Evolutionary conservation across 2,888 invertebrate species (phyloP).

Genomic region (Phorcus lineatus): DNA sequence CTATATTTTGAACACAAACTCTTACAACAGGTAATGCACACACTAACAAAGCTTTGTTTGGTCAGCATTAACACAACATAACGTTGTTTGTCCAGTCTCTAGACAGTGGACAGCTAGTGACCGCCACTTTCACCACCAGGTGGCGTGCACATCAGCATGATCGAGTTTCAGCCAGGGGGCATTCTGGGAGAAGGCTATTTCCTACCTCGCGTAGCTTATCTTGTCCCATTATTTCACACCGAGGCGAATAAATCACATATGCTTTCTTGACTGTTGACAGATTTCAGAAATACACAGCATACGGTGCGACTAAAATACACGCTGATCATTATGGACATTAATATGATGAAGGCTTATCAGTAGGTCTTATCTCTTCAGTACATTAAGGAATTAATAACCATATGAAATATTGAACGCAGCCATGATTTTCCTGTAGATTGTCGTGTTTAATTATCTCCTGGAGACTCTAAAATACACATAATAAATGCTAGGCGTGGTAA

Average conservation of each 20-base stretch:
- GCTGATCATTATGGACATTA: too few relatives aligned
- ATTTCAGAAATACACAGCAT: too few relatives aligned
- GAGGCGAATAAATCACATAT: background rate
- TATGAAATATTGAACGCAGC: background rate
- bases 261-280: background rate
- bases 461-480: too few relatives aligned
- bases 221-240: background rate
- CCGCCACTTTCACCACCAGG: background rate
- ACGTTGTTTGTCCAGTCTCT: too few relatives aligned
- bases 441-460: too few relatives aligned
- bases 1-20: too few relatives aligned
- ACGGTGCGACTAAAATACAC: too few relatives aligned
- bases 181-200: background rate
- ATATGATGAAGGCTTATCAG: background rate
- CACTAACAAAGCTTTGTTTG: too few relatives aligned
- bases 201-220: background rate
- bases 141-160: background rate
- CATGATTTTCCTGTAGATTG: background rate
- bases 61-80: too few relatives aligned
- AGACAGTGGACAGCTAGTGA: too few relatives aligned
- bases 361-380: background rate
- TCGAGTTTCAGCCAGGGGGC: background rate
- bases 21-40: too few relatives aligned
- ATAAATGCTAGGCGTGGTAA: too few relatives aligned
- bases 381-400: background rate